phyloP scores from a whole-genome alignment of 2,113 vertebrate genomes.

The Craseonycteris thonglongyai region DNA sequence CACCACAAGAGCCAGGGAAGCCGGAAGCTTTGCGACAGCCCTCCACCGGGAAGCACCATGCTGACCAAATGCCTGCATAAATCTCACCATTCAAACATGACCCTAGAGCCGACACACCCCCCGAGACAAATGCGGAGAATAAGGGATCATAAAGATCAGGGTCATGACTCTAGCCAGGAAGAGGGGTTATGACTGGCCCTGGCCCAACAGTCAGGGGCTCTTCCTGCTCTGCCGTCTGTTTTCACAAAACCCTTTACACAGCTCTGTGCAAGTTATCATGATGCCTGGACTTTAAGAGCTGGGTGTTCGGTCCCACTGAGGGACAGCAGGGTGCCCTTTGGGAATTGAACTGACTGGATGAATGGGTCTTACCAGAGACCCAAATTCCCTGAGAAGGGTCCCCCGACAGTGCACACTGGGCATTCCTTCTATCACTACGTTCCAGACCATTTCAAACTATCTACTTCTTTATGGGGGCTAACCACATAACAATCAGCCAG shows the following conservation, averaged over 20 bases:
- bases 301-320: too few relatives aligned
- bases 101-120: background rate
- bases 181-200: background rate
- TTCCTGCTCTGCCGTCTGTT: background rate
- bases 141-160: background rate
- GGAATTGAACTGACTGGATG: background rate
- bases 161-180: too few relatives aligned
- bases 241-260: background rate
- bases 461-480: too few relatives aligned
- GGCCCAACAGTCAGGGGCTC: background rate
- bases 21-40: background rate
- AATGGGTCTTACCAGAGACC: background rate
- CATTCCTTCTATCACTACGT: background rate
- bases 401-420: background rate
- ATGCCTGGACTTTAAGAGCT: background rate
- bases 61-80: background rate
- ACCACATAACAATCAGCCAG: too few relatives aligned
- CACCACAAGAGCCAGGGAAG: background rate
- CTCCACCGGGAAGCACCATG: background rate
- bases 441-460: background rate
- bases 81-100: background rate
- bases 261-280: background rate
- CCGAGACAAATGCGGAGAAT: background rate
- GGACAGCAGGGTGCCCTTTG: background rate
- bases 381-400: background rate